Conservation (phyloP, 1,140 invertebrate species). For the Globodera ellingtonae region DNA sequence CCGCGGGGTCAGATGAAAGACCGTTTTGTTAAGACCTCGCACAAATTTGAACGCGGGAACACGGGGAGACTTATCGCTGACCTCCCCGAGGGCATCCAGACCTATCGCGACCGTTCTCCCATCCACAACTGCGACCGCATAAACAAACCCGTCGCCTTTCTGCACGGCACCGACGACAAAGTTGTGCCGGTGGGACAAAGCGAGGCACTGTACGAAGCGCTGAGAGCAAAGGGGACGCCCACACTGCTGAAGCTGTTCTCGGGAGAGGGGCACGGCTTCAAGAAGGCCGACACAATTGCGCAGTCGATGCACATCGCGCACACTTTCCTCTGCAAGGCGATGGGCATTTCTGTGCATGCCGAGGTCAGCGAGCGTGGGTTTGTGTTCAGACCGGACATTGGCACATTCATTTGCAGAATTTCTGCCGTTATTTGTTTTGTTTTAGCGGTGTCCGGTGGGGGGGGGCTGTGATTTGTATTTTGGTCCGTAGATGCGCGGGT, state of each 20-base stretch:
- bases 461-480: too few species aligned
- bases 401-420: too few species aligned
- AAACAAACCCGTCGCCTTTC: constrained; percentile 36
- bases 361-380: background rate
- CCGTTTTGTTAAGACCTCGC: constrained; percentile 22
- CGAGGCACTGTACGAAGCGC: constrained; percentile 22
- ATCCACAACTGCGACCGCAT: constrained; percentile 36
- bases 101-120: constrained; percentile 29
- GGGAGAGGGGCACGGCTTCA: constrained; percentile 37
- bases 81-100: constrained; percentile 19
- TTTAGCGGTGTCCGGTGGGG: too few species aligned
- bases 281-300: constrained; percentile 24
- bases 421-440: too few species aligned
- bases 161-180: constrained; percentile 33
- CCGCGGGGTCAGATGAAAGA: background rate
- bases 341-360: constrained; percentile 28
- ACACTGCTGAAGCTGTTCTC: constrained; percentile 26
- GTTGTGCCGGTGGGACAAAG: constrained; percentile 31
- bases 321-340: constrained; percentile 28
- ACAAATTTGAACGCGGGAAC: constrained; percentile 37
- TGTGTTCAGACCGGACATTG: too few species aligned
- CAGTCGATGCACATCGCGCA: constrained; percentile 28
- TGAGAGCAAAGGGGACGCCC: constrained; percentile 23
- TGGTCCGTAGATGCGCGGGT: too few species aligned
- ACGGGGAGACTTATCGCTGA: constrained; percentile 19